Percentiles rank a stretch among this genome's conserved stretches.
These are phyloP conservation scores for Fragum whitleyi DNA, from an alignment of 2,888 invertebrate species.

Conservation along the genomic window DNA sequence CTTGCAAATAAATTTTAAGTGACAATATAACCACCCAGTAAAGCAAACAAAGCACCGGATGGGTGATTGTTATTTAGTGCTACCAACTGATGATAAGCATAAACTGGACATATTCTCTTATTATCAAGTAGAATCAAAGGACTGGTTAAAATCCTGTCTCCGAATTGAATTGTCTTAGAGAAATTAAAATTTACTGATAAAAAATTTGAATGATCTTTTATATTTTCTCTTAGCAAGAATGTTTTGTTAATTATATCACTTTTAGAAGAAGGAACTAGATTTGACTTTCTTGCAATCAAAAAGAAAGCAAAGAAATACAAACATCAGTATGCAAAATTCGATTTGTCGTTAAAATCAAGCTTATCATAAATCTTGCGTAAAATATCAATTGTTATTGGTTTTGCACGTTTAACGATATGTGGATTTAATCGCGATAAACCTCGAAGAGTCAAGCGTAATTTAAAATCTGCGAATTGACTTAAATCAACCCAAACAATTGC, in stretches of 20 bases:
- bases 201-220: background rate
- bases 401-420: background rate
- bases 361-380: background rate
- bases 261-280: background rate
- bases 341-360: background rate
- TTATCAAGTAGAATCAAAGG: background rate
- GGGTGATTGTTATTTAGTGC: background rate
- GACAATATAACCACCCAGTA: background rate
- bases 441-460: background rate
- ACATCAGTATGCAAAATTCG: background rate
- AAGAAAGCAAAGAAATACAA: background rate
- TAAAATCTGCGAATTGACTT: background rate
- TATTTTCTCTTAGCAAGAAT: background rate
- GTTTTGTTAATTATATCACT: background rate
- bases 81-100: background rate
- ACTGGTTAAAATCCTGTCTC: background rate
- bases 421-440: background rate
- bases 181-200: background rate
- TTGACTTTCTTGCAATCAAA: no score
- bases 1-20: background rate
- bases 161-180: conserved; percentile 3
- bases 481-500: background rate
- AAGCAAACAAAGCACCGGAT: conserved; percentile 3
- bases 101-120: background rate
- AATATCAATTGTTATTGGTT: background rate